phyloP scores from a whole-genome alignment of 2,797 vertebrate species.

The Eremophila alpestris region DNA sequence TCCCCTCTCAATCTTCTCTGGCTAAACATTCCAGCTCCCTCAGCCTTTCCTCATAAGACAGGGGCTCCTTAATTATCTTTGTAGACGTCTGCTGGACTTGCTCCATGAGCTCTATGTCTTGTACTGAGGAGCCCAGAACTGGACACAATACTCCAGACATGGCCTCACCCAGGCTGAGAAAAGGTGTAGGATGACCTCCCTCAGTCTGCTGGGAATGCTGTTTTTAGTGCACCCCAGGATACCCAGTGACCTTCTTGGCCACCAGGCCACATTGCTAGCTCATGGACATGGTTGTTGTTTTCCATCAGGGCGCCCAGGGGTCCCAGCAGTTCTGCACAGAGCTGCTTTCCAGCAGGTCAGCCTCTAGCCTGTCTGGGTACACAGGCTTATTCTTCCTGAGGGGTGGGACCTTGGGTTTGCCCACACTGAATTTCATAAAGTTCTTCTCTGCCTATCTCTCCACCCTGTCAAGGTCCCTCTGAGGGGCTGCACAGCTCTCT shows the following conservation, averaged over 20 bases:
- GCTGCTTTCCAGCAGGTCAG: neutral
- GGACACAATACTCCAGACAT: too few species aligned
- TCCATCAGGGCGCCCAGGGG: too few species aligned
- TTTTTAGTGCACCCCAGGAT: neutral
- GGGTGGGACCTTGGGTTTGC: rapidly evolving
- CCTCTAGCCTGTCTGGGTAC: rapidly evolving
- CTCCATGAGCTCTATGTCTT: neutral
- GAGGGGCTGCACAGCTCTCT: neutral
- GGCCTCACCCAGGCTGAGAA: neutral
- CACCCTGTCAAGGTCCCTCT: rapidly evolving
- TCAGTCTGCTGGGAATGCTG: rapidly evolving
- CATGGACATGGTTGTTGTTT: too few species aligned
- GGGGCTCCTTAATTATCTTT: neutral
- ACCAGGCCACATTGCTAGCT: neutral
- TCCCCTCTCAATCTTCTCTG: neutral
- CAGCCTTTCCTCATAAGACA: neutral
- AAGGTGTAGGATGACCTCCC: neutral
- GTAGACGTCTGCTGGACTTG: neutral
- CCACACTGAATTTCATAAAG: rapidly evolving
- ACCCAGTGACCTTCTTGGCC: neutral
- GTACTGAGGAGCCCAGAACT: neutral
- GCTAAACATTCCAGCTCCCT: neutral
- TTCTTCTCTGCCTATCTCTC: neutral
- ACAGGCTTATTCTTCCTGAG: neutral
- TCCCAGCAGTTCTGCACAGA: neutral